Percentiles rank a stretch among this genome's conserved stretches.
Conservation (phyloP, 2,113 vertebrate genomes). For the Seriola quinqueradiata region DNA sequence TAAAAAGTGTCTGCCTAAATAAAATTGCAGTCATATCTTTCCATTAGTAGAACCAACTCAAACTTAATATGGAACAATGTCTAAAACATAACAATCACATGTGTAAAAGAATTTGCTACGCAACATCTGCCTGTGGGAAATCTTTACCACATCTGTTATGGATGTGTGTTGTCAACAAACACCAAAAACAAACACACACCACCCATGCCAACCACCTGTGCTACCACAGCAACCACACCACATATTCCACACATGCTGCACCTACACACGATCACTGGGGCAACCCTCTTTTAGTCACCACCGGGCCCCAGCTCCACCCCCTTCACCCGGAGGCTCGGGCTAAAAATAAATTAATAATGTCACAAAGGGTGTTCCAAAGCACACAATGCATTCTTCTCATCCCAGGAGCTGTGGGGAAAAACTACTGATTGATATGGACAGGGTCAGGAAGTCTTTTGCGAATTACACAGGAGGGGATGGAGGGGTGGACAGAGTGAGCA, state of each 20-base stretch:
- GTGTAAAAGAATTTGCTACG: slow-evolving; percentile 20
- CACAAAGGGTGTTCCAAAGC: slow-evolving; percentile 77
- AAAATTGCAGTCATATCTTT: slow-evolving; percentile 1
- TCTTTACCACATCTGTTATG: slow-evolving; percentile 13
- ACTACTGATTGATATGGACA: slow-evolving; percentile 80
- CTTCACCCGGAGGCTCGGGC: slow-evolving; percentile 54
- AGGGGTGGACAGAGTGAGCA: slow-evolving; percentile 23
- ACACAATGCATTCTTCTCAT: slow-evolving; percentile 84
- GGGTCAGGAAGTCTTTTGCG: slow-evolving; percentile 78
- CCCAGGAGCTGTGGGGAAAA: slow-evolving; percentile 67
- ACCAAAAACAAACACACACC: slow-evolving; percentile 24
- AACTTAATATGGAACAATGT: slow-evolving; percentile 14
- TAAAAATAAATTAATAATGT: slow-evolving; percentile 85
- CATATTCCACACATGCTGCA: slow-evolving; percentile 54
- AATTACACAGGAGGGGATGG: slow-evolving; percentile 44
- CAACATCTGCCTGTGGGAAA: background rate
- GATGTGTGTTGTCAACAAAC: slow-evolving; percentile 38
- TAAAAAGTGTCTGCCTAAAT: slow-evolving; percentile 7
- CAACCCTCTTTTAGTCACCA: slow-evolving; percentile 54
- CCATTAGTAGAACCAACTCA: slow-evolving; percentile 12
- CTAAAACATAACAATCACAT: slow-evolving; percentile 32
- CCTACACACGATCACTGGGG: slow-evolving; percentile 69
- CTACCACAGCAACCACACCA: slow-evolving; percentile 37
- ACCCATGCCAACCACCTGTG: slow-evolving; percentile 58
- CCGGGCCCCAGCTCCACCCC: slow-evolving; percentile 51